These are phyloP conservation scores for Drosophila dives DNA, from an alignment of 2,888 invertebrate species.

Conservation along the genomic window DNA sequence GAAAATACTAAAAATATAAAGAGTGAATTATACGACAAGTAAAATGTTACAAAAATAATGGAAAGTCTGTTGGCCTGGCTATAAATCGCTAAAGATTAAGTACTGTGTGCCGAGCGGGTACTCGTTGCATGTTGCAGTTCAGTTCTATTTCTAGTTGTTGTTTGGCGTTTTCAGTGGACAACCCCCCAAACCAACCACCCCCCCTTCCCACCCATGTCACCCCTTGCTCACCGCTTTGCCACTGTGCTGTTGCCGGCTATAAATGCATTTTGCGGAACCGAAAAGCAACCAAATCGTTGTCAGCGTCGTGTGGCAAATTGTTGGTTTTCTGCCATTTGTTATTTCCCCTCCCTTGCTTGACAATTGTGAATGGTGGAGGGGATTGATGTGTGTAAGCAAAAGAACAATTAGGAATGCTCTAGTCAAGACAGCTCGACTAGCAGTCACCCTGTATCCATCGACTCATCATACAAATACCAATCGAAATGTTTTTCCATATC, in stretches of 20 bases:
- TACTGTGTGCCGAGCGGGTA: conserved; percentile 24
- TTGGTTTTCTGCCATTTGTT: conserved; percentile 23
- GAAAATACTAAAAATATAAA: conserved; percentile 32
- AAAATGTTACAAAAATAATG: conserved; percentile 63
- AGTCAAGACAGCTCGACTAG: background rate
- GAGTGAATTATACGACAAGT: conserved; percentile 39
- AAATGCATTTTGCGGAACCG: conserved; percentile 74
- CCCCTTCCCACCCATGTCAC: background rate
- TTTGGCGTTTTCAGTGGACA: conserved; percentile 58
- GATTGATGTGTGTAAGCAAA: background rate
- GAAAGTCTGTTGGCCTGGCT: conserved; percentile 56
- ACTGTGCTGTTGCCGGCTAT: conserved; percentile 48
- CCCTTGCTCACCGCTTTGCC: conserved; percentile 1
- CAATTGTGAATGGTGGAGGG: background rate
- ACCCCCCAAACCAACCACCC: background rate
- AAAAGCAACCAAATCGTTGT: conserved; percentile 53
- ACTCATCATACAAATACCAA: background rate
- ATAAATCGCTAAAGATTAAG: conserved; percentile 75
- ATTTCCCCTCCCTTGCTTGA: conserved; percentile 6
- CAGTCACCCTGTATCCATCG: background rate
- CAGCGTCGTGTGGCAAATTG: conserved; percentile 49
- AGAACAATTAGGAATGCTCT: background rate
- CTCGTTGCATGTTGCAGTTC: conserved; percentile 47
- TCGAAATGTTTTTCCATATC: background rate
- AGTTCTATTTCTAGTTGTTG: conserved; percentile 69